Conservation (phyloP, 2,797 vertebrate species). For the Morelia viridis region DNA sequence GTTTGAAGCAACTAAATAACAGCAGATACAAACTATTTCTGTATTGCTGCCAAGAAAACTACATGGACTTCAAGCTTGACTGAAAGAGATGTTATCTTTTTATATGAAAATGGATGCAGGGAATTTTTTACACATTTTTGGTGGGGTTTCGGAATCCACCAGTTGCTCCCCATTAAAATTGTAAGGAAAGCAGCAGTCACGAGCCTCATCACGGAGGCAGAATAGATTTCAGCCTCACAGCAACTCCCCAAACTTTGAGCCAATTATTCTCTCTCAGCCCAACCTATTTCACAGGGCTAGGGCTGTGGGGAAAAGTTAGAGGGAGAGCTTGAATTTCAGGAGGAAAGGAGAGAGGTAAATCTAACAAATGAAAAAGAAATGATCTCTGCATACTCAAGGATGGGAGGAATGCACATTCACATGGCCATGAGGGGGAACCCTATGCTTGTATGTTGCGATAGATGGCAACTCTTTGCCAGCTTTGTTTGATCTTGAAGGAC, state of each 20-base stretch:
- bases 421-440: not conserved
- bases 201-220: not conserved
- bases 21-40: not conserved
- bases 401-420: not conserved
- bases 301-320: not conserved
- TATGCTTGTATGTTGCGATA: not conserved
- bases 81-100: not conserved
- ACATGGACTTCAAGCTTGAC: not conserved
- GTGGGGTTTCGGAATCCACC: not conserved
- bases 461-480: not conserved
- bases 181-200: not conserved
- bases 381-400: not conserved
- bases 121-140: not conserved
- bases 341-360: not conserved
- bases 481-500: not conserved
- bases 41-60: not conserved
- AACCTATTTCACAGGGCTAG: not conserved
- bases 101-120: not conserved
- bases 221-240: not conserved
- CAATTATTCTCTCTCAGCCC: not conserved
- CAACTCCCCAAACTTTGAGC: not conserved
- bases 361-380: not conserved
- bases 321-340: not conserved
- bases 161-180: not conserved
- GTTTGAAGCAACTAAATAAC: not conserved